Percentiles rank a stretch among this genome's conserved stretches.
phyloP scores from a whole-genome alignment of 2,797 vertebrate genomes.

The Rhincodon typus region DNA sequence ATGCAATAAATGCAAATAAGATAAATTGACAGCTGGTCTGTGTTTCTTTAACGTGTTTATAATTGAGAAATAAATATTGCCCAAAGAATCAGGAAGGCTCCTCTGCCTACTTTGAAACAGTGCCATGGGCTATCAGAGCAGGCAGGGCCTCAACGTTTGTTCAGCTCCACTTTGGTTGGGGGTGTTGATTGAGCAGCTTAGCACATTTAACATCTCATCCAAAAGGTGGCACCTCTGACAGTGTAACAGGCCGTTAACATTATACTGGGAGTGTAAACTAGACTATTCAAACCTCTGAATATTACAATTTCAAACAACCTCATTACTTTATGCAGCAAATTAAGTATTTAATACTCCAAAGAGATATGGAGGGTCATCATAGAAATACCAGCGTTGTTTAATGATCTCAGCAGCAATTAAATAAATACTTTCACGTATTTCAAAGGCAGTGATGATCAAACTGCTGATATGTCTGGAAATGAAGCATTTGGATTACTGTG shows the following conservation, averaged over 20 bases:
- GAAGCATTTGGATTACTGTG: neutral
- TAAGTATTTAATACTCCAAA: neutral
- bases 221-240: neutral
- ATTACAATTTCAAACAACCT: neutral
- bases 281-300: neutral
- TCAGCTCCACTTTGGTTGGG: too few species aligned
- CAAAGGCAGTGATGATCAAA: neutral
- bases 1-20: neutral
- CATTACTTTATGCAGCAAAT: neutral
- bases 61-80: neutral
- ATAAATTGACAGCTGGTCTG: neutral
- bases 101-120: neutral
- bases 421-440: neutral
- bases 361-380: neutral
- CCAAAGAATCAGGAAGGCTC: neutral
- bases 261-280: neutral
- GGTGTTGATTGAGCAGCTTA: neutral
- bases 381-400: neutral
- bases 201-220: neutral
- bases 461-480: neutral
- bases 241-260: neutral
- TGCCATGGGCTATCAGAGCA: neutral
- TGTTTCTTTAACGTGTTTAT: neutral
- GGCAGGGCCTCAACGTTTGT: too few species aligned
- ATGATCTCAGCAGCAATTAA: neutral